Evolutionary conservation across 2,888 invertebrate genomes (phyloP).

Genomic region (Drosophila recens): DNA sequence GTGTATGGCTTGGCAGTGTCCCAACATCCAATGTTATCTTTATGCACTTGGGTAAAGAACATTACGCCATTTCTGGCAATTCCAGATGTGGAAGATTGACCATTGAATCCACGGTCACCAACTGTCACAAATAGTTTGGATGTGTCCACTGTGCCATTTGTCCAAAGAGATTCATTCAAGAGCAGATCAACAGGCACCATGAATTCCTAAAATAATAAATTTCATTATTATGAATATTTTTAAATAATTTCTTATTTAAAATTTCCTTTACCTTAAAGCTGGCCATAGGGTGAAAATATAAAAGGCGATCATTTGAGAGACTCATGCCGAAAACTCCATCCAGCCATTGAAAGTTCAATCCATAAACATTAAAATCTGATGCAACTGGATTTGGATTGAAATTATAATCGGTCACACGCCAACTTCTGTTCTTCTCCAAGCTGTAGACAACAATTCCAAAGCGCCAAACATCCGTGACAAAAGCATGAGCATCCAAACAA

Average conservation of each 20-base stretch:
- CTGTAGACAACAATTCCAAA: slow-evolving; percentile 86
- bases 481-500: slow-evolving; percentile 87
- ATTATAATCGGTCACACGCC: slow-evolving; percentile 84
- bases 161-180: slow-evolving; percentile 87
- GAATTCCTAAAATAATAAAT: slow-evolving; percentile 87
- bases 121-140: slow-evolving; percentile 80
- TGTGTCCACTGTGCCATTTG: slow-evolving; percentile 76
- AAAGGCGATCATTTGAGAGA: slow-evolving; percentile 88
- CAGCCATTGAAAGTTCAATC: slow-evolving; percentile 92
- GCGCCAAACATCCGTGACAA: slow-evolving; percentile 89
- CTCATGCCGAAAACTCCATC: slow-evolving; percentile 93
- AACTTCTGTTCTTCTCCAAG: slow-evolving; percentile 80
- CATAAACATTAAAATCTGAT: slow-evolving; percentile 90
- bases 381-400: slow-evolving; percentile 86
- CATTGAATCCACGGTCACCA: slow-evolving; percentile 87
- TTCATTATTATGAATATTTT: not conserved
- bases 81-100: slow-evolving; percentile 91
- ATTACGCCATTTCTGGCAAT: slow-evolving; percentile 90
- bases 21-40: slow-evolving; percentile 93
- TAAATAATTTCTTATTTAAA: not conserved
- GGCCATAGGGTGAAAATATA: slow-evolving; percentile 93
- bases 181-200: slow-evolving; percentile 89
- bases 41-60: slow-evolving; percentile 92
- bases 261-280: slow-evolving; percentile 88
- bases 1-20: slow-evolving; percentile 90